Percentiles rank a stretch among this genome's conserved stretches.
Conservation (phyloP, 2,113 vertebrate genomes). For the Onychostruthus taczanowskii region DNA sequence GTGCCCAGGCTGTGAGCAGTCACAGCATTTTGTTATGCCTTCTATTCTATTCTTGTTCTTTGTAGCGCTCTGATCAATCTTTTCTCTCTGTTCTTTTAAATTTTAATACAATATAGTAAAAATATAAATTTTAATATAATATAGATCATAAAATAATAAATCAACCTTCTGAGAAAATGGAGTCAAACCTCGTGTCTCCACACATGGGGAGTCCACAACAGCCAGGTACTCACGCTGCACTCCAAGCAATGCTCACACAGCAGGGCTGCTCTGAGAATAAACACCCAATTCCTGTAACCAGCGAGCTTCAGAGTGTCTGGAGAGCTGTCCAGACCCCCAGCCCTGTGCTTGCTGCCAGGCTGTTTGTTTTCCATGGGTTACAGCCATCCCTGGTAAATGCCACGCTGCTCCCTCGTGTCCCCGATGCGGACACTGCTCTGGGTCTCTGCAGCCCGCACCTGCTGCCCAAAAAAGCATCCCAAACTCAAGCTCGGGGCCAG, state of each 20-base stretch:
- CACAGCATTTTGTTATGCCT: too few relatives aligned
- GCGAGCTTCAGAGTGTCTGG: background rate
- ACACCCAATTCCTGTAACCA: background rate
- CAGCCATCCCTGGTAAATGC: background rate
- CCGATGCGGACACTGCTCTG: background rate
- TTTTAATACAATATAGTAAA: too few relatives aligned
- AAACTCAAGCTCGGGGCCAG: accelerated
- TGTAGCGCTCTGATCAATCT: too few relatives aligned
- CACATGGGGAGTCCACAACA: too few relatives aligned
- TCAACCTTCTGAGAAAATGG: too few relatives aligned
- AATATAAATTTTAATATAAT: too few relatives aligned
- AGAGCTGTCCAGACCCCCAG: background rate
- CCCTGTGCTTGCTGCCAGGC: background rate
- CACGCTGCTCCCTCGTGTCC: background rate
- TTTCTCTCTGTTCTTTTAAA: too few relatives aligned
- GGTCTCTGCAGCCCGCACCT: background rate
- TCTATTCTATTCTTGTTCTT: too few relatives aligned
- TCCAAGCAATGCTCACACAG: background rate
- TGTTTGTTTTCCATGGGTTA: background rate
- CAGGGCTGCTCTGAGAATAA: background rate
- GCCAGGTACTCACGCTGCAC: background rate
- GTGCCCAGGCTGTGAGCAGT: too few relatives aligned
- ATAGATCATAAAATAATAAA: too few relatives aligned
- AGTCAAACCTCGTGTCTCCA: too few relatives aligned
- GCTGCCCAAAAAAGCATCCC: background rate